phyloP scores from a whole-genome alignment of 2,797 vertebrate species.

The Brachyalestes nurse region DNA sequence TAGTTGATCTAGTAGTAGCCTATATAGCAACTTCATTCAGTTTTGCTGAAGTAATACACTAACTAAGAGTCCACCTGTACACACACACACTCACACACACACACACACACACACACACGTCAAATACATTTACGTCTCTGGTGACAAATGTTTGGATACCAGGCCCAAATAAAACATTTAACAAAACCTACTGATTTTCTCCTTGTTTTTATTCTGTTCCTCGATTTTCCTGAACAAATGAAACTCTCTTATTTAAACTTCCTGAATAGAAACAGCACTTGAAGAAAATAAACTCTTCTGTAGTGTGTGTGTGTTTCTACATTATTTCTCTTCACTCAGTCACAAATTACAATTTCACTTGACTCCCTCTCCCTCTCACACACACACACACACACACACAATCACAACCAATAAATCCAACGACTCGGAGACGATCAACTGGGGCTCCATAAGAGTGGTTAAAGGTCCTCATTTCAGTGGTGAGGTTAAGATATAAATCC shows the following conservation, averaged over 20 bases:
- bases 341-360: too few relatives aligned
- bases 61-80: conserved; percentile 3
- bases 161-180: conserved; percentile 49
- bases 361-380: too few relatives aligned
- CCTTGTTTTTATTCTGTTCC: not conserved
- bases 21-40: not conserved
- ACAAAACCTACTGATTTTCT: conserved; percentile 1
- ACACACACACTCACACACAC: not conserved
- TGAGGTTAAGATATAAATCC: not conserved
- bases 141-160: conserved; percentile 24
- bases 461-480: too few relatives aligned
- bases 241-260: not conserved
- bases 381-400: too few relatives aligned
- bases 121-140: too few relatives aligned
- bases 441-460: too few relatives aligned
- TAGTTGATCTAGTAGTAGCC: conserved; percentile 33
- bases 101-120: not conserved
- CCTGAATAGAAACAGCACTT: not conserved
- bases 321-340: too few relatives aligned
- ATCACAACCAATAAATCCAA: too few relatives aligned
- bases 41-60: conserved; percentile 28
- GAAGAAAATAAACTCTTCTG: too few relatives aligned
- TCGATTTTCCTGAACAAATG: not conserved
- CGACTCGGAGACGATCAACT: too few relatives aligned
- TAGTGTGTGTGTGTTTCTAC: too few relatives aligned